These are phyloP conservation scores for Brachypterus glaber DNA, from an alignment of 2,888 invertebrate genomes.

Conservation along the genomic window DNA sequence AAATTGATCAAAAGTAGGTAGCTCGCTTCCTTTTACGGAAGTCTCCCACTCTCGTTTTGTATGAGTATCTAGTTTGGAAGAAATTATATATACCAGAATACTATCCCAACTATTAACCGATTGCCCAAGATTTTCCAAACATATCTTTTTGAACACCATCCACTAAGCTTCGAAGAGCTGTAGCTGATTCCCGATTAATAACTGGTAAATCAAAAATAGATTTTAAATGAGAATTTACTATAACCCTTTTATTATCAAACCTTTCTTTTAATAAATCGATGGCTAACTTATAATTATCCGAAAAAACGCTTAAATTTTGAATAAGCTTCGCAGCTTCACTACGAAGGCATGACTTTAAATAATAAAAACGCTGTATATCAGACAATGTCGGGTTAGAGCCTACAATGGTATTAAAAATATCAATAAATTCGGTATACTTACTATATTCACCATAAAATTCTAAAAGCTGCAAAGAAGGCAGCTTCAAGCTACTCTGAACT, in stretches of 20 bases:
- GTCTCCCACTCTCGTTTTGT: slow-evolving; percentile 12
- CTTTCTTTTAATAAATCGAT: slow-evolving; percentile 11
- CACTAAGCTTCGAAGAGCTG: slow-evolving; percentile 6
- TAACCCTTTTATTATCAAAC: slow-evolving; percentile 15
- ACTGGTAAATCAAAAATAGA: slow-evolving; percentile 9
- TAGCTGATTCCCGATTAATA: slow-evolving; percentile 8
- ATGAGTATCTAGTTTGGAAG: slow-evolving; percentile 12
- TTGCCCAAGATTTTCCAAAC: slow-evolving; percentile 12
- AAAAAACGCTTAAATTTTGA: no score
- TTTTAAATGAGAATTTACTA: slow-evolving; percentile 13
- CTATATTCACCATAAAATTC: slow-evolving; percentile 5
- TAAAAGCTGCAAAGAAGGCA: no score
- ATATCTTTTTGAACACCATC: slow-evolving; percentile 14
- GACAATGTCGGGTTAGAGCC: neutral
- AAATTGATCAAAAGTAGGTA: neutral
- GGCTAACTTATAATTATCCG: slow-evolving; percentile 12
- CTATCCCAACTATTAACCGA: slow-evolving; percentile 14
- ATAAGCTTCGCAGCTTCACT: slow-evolving; percentile 5
- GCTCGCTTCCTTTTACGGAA: slow-evolving; percentile 4
- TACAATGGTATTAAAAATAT: neutral
- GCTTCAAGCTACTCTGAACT: no score
- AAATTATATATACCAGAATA: slow-evolving; percentile 12
- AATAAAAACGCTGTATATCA: slow-evolving; percentile 1
- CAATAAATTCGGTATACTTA: neutral
- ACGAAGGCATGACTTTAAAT: slow-evolving; percentile 1